These are phyloP conservation scores for Erebia aethiops DNA, from an alignment of 2,888 invertebrate species.

Conservation along the genomic window DNA sequence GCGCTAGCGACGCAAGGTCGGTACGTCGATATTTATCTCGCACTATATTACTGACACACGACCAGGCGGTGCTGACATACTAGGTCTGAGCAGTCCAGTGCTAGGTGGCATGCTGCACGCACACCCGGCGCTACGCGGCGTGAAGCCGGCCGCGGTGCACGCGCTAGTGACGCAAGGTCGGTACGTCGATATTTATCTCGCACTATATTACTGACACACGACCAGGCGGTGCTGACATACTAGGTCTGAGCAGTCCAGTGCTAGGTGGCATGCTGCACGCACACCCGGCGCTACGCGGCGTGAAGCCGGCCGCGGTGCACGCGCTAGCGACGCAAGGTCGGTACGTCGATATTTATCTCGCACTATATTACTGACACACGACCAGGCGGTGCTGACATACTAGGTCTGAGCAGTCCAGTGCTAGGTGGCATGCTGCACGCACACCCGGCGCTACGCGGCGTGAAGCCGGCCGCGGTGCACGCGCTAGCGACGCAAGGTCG, in stretches of 20 bases:
- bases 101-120: conserved; percentile 56
- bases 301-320: conserved; percentile 81
- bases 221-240: conserved; percentile 76
- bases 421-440: too few species aligned
- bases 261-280: conserved; percentile 75
- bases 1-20: too few species aligned
- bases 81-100: too few species aligned
- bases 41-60: too few species aligned
- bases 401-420: too few species aligned
- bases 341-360: conserved; percentile 64
- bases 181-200: conserved; percentile 51
- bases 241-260: conserved; percentile 74
- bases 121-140: conserved; percentile 87
- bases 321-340: conserved; percentile 79
- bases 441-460: too few species aligned
- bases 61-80: too few species aligned
- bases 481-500: too few species aligned
- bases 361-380: neutral
- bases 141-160: conserved; percentile 81
- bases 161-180: conserved; percentile 79
- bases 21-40: too few species aligned
- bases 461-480: too few species aligned
- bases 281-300: conserved; percentile 86
- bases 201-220: conserved; percentile 37
- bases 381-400: neutral